phyloP scores from a whole-genome alignment of 1,140 invertebrate species.

The Ostrea edulis region DNA sequence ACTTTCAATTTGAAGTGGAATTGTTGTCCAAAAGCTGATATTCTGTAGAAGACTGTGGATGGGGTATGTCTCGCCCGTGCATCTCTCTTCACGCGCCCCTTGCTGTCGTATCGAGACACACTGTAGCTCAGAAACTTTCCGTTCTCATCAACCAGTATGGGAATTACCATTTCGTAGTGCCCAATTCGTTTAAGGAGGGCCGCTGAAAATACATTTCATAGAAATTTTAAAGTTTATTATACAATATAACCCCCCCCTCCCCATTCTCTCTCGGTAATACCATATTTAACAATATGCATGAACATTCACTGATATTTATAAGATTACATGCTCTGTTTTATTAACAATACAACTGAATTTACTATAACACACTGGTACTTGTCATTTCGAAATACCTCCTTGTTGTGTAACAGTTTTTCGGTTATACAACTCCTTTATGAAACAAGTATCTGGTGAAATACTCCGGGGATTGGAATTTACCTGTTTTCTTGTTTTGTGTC shows the following conservation, averaged over 20 bases:
- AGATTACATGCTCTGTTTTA: too few relatives aligned
- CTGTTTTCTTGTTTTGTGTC: constrained; percentile 29
- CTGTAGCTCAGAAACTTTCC: constrained; percentile 72
- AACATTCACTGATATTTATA: too few relatives aligned
- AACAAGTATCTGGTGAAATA: neutral
- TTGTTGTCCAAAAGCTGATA: constrained; percentile 69
- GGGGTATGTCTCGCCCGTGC: neutral
- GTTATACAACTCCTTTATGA: neutral
- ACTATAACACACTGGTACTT: neutral
- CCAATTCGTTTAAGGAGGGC: constrained; percentile 59
- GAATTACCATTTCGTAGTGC: constrained; percentile 69
- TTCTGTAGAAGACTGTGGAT: constrained; percentile 67
- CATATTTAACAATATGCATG: too few relatives aligned
- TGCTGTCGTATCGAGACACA: constrained; percentile 52
- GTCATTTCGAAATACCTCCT: neutral
- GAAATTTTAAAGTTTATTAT: neutral
- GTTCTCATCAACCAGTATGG: constrained; percentile 64
- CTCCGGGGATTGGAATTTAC: neutral
- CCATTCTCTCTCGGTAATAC: neutral
- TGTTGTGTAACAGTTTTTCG: neutral
- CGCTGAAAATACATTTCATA: constrained; percentile 57
- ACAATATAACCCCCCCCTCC: neutral
- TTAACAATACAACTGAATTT: neutral
- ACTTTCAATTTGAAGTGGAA: constrained; percentile 71
- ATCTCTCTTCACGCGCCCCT: neutral